Base-by-base conservation (phyloP, 2,113 vertebrate genomes). In the Notothenia coriiceps region DNA sequence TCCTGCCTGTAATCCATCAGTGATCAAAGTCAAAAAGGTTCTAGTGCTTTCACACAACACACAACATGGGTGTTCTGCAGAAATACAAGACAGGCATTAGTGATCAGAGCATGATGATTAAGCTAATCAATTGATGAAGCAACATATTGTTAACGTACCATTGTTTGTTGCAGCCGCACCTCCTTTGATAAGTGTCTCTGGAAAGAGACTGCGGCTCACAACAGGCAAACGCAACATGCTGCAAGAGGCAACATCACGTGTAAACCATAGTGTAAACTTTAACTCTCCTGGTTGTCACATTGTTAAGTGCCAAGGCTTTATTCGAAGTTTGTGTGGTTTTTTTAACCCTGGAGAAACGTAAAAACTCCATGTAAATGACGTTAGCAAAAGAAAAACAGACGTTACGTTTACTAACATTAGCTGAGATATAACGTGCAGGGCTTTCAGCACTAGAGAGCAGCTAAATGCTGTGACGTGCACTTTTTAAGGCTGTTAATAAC, bases 161-260 rank as follows among this genome's bases (percentile, higher is more conserved):
- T 93, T 91, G 67, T 83, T 92, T 18, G 83, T 66, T 47, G 84
- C 75, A 43, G 86, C 51, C n/a, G 65, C 77, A 40, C 85, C 90
- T 74, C 91, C 93, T 93, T 68, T 95, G 77, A 91, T 76, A 47
- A 92, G 89, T 75, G 94, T 82, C 11, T 94, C 92, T 82, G 95
- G 95, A 44, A 93, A 73, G 18, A 98, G 75, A 82, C 94, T 90
- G 83, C 94, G 94, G 84, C 88, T 95, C 69, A 96, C 84, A 43
- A 83, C 92, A 67, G 95, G 92, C 20, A 97, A 91, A 81, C 96
- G 96, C 84, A 98, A 77, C 98, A 99, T 98, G 87, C 97, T 96
- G 57, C 52, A 74, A 83, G 89, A 92, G 20, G 22, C 29, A 25
- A 14, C 25, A 75, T 66, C 73, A 62, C 14, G 55, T 54, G 69